Evolutionary conservation across 2,888 invertebrate genomes (phyloP), one percentile per base, ranked within the genome.

Genomic region (Thalpophila matura): DNA sequence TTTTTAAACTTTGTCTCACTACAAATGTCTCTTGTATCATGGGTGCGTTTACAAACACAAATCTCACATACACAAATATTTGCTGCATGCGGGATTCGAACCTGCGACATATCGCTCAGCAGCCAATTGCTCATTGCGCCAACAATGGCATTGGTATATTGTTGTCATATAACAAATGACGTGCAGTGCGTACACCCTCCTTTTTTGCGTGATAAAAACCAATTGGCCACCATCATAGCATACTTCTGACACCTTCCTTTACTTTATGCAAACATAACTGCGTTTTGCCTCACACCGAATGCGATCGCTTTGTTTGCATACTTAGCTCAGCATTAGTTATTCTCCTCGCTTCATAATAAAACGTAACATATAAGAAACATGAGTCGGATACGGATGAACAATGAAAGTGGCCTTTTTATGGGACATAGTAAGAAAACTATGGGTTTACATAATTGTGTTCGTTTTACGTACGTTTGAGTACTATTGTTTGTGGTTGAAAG

Each of bases 361-460:
- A 65, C 70, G 79, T 69, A 62, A 75, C 64, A 63, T 59, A 38
- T 29, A 68, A 77, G 77, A 81, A 70, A 72, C 79, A 79, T 68
- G 79, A 57, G 56, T 68, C 71, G 81, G 74, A 69, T 81, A 73
- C 62, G 66, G 66, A 72, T 71, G 65, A 74, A 69, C 74, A 69
- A 80, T 81, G 82, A 81, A 76, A 76, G 81, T 53, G 55, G 33
- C 12, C 29, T 74, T 81, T 57, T 73, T 80, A 80, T 74, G 42
- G 59, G 55, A 46, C 40, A 16, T 26, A 18, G 38, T 50, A 62
- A 58, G 56, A 54, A 77, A 71, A 40, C 47, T 56, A 56, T 56
- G 31, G 24, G 18, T 74, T 69, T 69, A 77, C 62, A 65, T 79
- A 77, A 77, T 64, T 51, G 31, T 49, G 51, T 35, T 53, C 38